phyloP scores from a whole-genome alignment of 2,888 invertebrate genomes.

The Tetanocera ferruginea region DNA sequence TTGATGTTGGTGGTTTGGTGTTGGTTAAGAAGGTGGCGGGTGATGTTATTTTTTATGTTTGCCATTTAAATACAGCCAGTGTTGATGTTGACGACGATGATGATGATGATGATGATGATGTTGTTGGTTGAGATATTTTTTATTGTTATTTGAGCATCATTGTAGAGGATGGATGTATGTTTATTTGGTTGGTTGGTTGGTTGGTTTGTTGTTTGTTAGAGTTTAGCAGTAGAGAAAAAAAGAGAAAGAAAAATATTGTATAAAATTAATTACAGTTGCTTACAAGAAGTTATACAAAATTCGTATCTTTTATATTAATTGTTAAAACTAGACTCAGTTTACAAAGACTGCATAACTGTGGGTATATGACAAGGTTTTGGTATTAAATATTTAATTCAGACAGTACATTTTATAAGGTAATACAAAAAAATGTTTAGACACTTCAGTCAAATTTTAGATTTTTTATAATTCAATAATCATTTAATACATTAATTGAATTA shows the following conservation, averaged over 20 bases:
- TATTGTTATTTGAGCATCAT: neutral
- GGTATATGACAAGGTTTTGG: too few species aligned
- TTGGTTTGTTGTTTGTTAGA: neutral
- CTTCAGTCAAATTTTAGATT: too few species aligned
- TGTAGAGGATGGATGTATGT: neutral
- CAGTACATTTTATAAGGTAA: too few species aligned
- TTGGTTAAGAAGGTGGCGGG: neutral
- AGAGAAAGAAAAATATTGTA: neutral
- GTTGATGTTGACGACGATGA: neutral
- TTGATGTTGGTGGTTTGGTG: neutral
- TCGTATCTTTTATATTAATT: too few species aligned
- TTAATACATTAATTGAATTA: too few species aligned
- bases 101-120: neutral
- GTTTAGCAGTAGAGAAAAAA: neutral
- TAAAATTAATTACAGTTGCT: too few species aligned
- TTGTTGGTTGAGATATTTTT: neutral
- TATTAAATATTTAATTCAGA: too few species aligned
- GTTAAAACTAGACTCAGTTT: too few species aligned
- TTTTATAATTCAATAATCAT: too few species aligned
- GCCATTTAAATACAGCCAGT: neutral
- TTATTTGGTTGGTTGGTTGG: neutral
- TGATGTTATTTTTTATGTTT: neutral
- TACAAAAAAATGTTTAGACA: too few species aligned
- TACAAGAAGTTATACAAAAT: too few species aligned
- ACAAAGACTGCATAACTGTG: too few species aligned